Evolutionary conservation across 2,113 vertebrate genomes (phyloP), one percentile per base, ranked within the genome.

Genomic region (Scophthalmus maximus): DNA sequence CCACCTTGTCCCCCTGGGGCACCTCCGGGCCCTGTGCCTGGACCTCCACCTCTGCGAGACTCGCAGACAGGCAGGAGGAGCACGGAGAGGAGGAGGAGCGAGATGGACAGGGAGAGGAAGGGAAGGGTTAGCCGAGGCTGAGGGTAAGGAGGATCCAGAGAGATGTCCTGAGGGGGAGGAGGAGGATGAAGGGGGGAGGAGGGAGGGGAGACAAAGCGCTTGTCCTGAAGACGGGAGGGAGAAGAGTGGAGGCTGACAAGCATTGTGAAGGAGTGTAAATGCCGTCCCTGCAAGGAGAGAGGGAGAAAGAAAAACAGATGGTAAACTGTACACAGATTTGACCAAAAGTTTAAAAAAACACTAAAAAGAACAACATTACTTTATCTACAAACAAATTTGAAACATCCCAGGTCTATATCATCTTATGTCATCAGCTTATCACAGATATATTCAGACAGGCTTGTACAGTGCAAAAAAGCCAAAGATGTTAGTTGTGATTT

Each of bases 241-340:
- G 86, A 89, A 76, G 73, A 82, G 89, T 78, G 82, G 85, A 93
- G 93, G 93, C 94, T 91, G 92, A 94, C 92, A 91, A 93, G 93
- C 94, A 94, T 94, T 79, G 88, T 91, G 92, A 87, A 91, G 88
- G 78, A 93, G 90, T 93, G 91, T 92, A 88, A 90, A 91, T 89
- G 89, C 85, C 89, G 88, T 93, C 89, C 93, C 94, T 94, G 69
- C 12, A 85, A 42, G 25, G 42, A 63, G 22, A 80, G 50, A 87
- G 62, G 56, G 17, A 62, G 34, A 81, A 47, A 82, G 38, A 82
- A 4, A 72, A 17, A 17, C 3, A 42, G 30, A 71, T 22, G 11
- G 65, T 68, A 29, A 75, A 52, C 10, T 49, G 14, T 47, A n/a
- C n/a, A 51, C 22, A 81, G 65, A 86, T 84, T 83, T 65, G 38